phyloP scores from a whole-genome alignment of 2,888 invertebrate species.

The Nomada hirtipes region DNA sequence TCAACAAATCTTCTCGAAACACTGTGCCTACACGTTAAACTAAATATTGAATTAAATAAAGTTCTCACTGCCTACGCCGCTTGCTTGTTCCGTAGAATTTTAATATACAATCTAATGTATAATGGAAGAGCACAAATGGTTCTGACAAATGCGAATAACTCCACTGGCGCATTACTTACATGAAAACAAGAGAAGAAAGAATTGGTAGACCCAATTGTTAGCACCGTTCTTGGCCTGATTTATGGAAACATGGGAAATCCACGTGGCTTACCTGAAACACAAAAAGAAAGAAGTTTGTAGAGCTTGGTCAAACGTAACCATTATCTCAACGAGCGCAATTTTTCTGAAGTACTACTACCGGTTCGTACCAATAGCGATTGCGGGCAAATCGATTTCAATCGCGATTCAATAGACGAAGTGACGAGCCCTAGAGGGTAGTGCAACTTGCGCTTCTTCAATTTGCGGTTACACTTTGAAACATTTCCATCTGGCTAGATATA shows the following conservation, averaged over 20 bases:
- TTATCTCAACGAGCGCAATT: slow-evolving; percentile 12
- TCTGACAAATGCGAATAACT: background rate
- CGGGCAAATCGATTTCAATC: slow-evolving; percentile 22
- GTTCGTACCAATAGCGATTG: background rate
- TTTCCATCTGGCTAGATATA: background rate
- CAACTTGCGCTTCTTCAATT: slow-evolving; percentile 18
- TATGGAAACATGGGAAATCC: background rate
- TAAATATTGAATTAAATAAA: too few relatives aligned
- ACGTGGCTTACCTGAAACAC: slow-evolving; percentile 37
- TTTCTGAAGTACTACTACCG: background rate
- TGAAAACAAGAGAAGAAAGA: background rate
- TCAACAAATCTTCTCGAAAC: too few relatives aligned
- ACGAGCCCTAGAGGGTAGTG: background rate
- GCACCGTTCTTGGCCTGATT: background rate
- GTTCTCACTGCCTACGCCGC: too few relatives aligned
- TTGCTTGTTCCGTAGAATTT: too few relatives aligned
- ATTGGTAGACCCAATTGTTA: background rate
- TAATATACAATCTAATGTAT: too few relatives aligned
- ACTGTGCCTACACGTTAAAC: too few relatives aligned
- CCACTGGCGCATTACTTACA: slow-evolving; percentile 13
- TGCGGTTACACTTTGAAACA: slow-evolving; percentile 2
- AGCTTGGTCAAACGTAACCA: slow-evolving; percentile 14
- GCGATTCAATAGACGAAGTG: slow-evolving; percentile 12
- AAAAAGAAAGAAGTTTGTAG: slow-evolving; percentile 7
- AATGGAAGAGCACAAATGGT: background rate